Conservation (phyloP, 1,140 invertebrate species). For the Drosophila ficusphila region DNA sequence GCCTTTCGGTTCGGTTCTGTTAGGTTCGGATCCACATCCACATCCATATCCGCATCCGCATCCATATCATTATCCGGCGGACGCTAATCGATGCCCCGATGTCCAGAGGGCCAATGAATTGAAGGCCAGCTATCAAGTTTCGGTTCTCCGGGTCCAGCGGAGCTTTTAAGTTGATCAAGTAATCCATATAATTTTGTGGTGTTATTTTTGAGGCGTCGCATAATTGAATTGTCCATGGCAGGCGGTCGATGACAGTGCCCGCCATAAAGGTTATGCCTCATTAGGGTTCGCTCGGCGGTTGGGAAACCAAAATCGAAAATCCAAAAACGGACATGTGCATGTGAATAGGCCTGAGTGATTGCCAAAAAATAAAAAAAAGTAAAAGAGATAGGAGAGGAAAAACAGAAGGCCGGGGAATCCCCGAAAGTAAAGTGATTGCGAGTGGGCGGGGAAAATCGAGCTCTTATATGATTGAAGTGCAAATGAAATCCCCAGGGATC, state of each 20-base stretch:
- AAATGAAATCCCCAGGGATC: slow-evolving; percentile 6
- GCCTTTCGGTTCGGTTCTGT: not conserved
- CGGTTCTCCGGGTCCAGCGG: slow-evolving; percentile 13
- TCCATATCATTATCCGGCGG: slow-evolving; percentile 15
- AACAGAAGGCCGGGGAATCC: not conserved
- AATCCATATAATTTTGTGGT: slow-evolving; percentile 31
- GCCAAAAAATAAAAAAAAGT: not conserved
- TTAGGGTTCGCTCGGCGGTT: slow-evolving; percentile 7
- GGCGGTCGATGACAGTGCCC: slow-evolving; percentile 13
- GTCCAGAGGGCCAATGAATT: slow-evolving; percentile 1
- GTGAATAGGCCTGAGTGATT: slow-evolving; percentile 29
- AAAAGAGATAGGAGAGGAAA: too few species aligned
- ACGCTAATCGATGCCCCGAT: slow-evolving; percentile 63
- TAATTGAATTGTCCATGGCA: slow-evolving; percentile 41
- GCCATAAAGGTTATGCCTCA: slow-evolving; percentile 44
- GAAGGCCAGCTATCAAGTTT: slow-evolving; percentile 42
- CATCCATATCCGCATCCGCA: slow-evolving; percentile 4
- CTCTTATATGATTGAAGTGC: slow-evolving; percentile 29
- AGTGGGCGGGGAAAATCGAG: not conserved
- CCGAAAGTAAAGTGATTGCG: slow-evolving; percentile 17
- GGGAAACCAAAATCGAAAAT: too few species aligned
- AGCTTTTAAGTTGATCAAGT: slow-evolving; percentile 41
- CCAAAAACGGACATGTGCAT: slow-evolving; percentile 10
- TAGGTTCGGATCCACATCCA: not conserved
- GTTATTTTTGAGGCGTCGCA: slow-evolving; percentile 28